Evolutionary conservation across 2,888 invertebrate genomes (phyloP).

Genomic region (Steinernema scapterisci): DNA sequence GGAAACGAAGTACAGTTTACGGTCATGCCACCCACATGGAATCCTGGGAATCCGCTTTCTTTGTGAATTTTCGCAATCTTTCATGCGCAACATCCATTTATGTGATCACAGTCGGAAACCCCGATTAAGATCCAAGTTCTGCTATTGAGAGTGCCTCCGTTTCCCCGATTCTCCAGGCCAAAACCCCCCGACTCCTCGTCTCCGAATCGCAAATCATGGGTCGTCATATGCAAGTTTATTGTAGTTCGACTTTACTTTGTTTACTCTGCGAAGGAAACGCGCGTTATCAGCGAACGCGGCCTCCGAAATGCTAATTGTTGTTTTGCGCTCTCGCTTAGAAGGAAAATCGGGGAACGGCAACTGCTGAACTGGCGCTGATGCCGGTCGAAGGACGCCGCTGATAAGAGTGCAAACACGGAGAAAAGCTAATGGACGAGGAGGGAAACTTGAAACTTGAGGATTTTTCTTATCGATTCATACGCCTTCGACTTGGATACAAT

Average conservation of each 20-base stretch:
- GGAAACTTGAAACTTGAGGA: not conserved
- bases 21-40: no score
- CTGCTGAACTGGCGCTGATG: conserved; percentile 6
- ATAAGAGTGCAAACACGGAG: not conserved
- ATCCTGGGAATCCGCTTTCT: no score
- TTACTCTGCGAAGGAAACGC: not conserved
- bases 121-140: no score
- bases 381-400: not conserved
- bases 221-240: not conserved
- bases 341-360: not conserved
- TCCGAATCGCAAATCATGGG: not conserved
- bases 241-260: conserved; percentile 4
- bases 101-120: no score
- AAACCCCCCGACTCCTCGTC: no score
- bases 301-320: conserved; percentile 27
- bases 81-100: no score
- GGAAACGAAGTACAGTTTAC: no score
- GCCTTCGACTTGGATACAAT: no score
- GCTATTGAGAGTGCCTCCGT: no score
- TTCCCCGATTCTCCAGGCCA: no score
- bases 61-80: no score
- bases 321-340: not conserved
- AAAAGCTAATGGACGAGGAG: no score
- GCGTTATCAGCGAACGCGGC: conserved; percentile 12
- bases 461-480: not conserved